These are phyloP conservation scores for Lithosia quadra DNA, from an alignment of 2,888 invertebrate species.

Conservation along the genomic window DNA sequence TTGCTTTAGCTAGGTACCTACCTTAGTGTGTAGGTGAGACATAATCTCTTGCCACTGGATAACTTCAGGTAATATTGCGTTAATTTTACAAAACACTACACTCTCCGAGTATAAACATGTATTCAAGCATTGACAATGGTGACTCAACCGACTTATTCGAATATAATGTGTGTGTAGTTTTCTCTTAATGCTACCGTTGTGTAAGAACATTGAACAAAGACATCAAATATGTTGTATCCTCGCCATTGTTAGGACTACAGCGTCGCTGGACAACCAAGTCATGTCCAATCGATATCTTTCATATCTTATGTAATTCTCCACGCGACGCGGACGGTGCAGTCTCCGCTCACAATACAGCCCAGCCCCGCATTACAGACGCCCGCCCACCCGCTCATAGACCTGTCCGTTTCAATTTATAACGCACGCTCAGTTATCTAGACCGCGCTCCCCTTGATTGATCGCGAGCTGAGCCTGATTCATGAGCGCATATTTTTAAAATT, in stretches of 20 bases:
- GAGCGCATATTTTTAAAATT: constrained; percentile 39
- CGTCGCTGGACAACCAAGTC: constrained; percentile 11
- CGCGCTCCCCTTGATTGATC: constrained; percentile 45
- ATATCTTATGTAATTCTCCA: constrained; percentile 17
- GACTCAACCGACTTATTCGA: not conserved
- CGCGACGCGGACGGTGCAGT: constrained; percentile 14
- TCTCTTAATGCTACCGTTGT: not conserved
- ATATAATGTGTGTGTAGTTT: not conserved
- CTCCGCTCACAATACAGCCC: constrained; percentile 7
- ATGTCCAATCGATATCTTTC: constrained; percentile 17
- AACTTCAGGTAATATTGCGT: not conserved
- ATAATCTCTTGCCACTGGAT: not conserved
- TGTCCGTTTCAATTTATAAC: constrained; percentile 46
- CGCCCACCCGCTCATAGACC: constrained; percentile 26
- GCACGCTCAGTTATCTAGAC: constrained; percentile 41
- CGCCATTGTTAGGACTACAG: not conserved
- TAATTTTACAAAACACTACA: constrained; percentile 2
- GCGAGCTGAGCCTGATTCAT: constrained; percentile 45
- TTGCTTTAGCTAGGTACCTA: not conserved
- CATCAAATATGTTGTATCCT: constrained; percentile 3
- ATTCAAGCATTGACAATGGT: not conserved
- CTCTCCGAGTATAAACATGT: not conserved
- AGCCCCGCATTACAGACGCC: constrained; percentile 13
- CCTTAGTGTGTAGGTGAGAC: not conserved
- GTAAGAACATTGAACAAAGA: constrained; percentile 10